Percentiles rank a stretch among this genome's conserved stretches.
Conservation (phyloP, 2,888 invertebrate genomes). For the Cheilosia impressa region DNA sequence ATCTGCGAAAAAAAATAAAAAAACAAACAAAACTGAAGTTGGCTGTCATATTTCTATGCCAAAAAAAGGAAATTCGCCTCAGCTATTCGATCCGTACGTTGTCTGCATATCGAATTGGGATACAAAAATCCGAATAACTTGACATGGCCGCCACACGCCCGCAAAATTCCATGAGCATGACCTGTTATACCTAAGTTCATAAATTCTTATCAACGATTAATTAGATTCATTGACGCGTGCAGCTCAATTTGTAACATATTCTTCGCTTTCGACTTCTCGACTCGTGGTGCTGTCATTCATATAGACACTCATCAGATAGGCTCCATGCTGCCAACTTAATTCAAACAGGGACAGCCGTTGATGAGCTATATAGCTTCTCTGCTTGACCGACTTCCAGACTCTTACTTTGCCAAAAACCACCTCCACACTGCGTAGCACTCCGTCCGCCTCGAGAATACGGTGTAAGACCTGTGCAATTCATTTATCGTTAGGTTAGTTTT, state of each 20-base stretch:
- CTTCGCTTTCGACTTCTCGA: slow-evolving; percentile 18
- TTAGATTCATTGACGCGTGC: slow-evolving; percentile 47
- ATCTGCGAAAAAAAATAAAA: slow-evolving; percentile 11
- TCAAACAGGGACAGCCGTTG: neutral
- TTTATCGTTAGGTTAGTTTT: slow-evolving; percentile 37
- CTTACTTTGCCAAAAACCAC: neutral
- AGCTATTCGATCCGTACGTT: slow-evolving; percentile 43
- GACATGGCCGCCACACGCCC: slow-evolving; percentile 15
- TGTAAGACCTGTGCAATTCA: slow-evolving; percentile 38
- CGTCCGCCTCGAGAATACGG: neutral
- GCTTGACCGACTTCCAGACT: slow-evolving; percentile 50
- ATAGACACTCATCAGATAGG: slow-evolving; percentile 9
- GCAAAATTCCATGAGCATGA: slow-evolving; percentile 22
- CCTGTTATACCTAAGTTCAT: slow-evolving; percentile 25
- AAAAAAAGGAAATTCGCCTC: slow-evolving; percentile 36
- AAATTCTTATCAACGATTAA: slow-evolving; percentile 65
- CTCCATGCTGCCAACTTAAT: slow-evolving; percentile 2
- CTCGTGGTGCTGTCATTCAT: neutral
- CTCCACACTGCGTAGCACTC: neutral
- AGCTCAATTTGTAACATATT: slow-evolving; percentile 17
- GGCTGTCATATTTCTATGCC: slow-evolving; percentile 34
- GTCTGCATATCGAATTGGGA: slow-evolving; percentile 59
- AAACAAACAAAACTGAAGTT: slow-evolving; percentile 20
- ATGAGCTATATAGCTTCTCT: slow-evolving; percentile 22
- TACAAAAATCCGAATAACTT: slow-evolving; percentile 35